Percentiles rank a stretch among this genome's conserved stretches.
These are phyloP conservation scores for Salvator merianae DNA, from an alignment of 2,113 vertebrate genomes.

Conservation along the genomic window DNA sequence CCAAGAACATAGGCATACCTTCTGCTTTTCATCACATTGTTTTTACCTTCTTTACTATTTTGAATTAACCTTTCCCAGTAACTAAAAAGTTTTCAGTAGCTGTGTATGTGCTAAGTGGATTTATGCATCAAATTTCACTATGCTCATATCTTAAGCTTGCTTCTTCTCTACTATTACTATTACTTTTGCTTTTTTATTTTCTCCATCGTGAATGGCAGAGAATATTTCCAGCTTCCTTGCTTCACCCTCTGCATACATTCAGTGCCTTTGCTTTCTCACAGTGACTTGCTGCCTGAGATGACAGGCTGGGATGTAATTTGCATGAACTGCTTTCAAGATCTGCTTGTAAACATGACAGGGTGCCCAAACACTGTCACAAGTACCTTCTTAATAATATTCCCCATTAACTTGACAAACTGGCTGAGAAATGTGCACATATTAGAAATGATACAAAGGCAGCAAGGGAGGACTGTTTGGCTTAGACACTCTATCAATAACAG, in stretches of 20 bases:
- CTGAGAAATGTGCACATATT: slow-evolving; percentile 5
- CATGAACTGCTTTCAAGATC: slow-evolving; percentile 54
- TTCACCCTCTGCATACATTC: slow-evolving; percentile 35
- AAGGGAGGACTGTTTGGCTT: neutral
- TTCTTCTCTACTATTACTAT: slow-evolving; percentile 22
- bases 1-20: too few species aligned
- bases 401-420: slow-evolving; percentile 35
- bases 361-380: slow-evolving; percentile 51
- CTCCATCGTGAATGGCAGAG: neutral
- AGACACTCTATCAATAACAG: neutral
- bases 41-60: neutral
- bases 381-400: slow-evolving; percentile 45
- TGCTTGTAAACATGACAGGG: slow-evolving; percentile 62
- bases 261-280: slow-evolving; percentile 30
- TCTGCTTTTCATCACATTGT: neutral
- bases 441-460: neutral
- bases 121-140: neutral
- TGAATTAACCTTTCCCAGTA: slow-evolving; percentile 24
- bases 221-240: slow-evolving; percentile 37
- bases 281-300: slow-evolving; percentile 19
- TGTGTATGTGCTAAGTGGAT: neutral
- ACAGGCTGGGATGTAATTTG: slow-evolving; percentile 54
- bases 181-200: neutral
- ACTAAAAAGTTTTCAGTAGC: neutral
- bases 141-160: neutral